A percentile compares a stretch with the other conserved stretches of the same genome.
Conservation (phyloP, 2,797 vertebrate species). For the Sebastiscus albofasciatus region DNA sequence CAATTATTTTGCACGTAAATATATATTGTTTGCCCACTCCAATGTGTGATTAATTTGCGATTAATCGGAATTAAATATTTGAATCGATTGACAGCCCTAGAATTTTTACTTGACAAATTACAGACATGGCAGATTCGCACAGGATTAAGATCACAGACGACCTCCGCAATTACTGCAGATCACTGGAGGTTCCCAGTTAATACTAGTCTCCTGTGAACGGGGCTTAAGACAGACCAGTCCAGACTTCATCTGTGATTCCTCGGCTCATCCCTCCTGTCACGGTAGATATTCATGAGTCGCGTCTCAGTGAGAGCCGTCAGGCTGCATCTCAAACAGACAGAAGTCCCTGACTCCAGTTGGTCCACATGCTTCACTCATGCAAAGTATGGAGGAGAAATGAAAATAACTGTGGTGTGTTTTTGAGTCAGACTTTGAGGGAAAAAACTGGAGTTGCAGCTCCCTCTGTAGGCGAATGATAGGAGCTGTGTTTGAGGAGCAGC, state of each 20-base stretch:
- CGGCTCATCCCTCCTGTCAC: conserved; percentile 10
- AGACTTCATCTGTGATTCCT: conserved; percentile 9
- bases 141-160: too few species aligned
- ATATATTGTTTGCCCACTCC: too few species aligned
- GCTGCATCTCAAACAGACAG: conserved; percentile 48
- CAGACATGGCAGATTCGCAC: too few species aligned
- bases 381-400: conserved; percentile 21
- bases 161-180: too few species aligned
- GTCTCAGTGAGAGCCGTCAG: conserved; percentile 13
- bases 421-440: background rate
- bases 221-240: background rate
- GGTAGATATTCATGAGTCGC: conserved; percentile 2
- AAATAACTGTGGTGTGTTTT: background rate
- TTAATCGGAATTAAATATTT: too few species aligned
- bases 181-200: background rate
- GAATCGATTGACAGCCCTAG: too few species aligned
- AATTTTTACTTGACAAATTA: too few species aligned
- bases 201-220: background rate
- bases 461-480: conserved; percentile 33
- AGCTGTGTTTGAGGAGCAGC: background rate
- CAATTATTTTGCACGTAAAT: too few species aligned
- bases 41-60: too few species aligned
- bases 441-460: conserved; percentile 42
- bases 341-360: conserved; percentile 26
- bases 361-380: conserved; percentile 36